Evolutionary conservation across 2,797 vertebrate species (phyloP), one percentile per base, ranked within the genome.

Genomic region (Luscinia megarhynchos): DNA sequence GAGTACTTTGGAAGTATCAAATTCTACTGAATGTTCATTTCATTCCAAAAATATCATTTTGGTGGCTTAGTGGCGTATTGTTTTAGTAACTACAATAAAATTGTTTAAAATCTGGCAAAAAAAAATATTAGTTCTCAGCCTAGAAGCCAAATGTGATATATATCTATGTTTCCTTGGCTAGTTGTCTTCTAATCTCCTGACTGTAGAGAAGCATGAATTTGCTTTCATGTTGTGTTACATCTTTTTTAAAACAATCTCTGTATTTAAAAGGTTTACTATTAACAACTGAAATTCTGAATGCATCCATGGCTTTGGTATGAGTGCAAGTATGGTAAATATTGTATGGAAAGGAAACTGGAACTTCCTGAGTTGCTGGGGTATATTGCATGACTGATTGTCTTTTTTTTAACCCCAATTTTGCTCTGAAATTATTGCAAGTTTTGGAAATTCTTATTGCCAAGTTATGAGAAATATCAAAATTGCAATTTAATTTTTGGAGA

Each of bases 21-120:
- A 87, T 96, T 89, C 92, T 90, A 79, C 81, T 90, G 46, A 76
- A 93, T 90, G 68, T 70, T 92, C 24, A 40, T 70, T 93, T 93
- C 41, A 68, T 36, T 91, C 90, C 80, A 89, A 85, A 96, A 93
- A 83, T 95, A 95, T 62, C 4, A 79, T 95, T 96, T 95, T 76
- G 57, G 83, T 95, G 85, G 27, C 64, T 78, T 89, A 82, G 46
- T 53, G 32, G 38, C 69, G 21, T 92, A 92, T 93, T 93, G 38
- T 63, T 92, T 78, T 82, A 90, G 58, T 82, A 80, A 80, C 53
- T 87, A 84, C 51, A 92, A 75, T 69, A 73, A 86, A 90, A 77
- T 84, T 63, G 46, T 84, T 95, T 92, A 48, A 90, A 93, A 88
- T 86, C 15, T 74, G 81, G 67, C 38, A 93, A 85, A 93, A 83